Evolutionary conservation across 2,888 invertebrate species (phyloP), one percentile per base, ranked within the genome.

Genomic region (Syrphus vitripennis): DNA sequence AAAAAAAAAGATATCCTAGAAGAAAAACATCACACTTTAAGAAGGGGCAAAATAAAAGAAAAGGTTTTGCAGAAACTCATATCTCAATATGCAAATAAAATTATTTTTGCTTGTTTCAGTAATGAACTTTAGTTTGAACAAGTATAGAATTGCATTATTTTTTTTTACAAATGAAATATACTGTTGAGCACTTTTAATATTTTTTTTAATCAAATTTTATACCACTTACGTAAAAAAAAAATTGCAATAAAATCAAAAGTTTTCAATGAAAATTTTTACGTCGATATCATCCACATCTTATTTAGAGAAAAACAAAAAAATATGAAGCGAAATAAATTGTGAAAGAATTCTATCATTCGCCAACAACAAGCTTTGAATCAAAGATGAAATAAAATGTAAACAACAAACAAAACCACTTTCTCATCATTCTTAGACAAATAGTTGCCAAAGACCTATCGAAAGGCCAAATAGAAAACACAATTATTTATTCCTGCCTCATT

Each of bases 381-480:
- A 65, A 63, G 53, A 5, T 21, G 29, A 78, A 42, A 45, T 19
- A 57, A 69, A 50, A 50, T 37, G 16, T 31, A 81, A 69, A 63
- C 70, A 69, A 37, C 7, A 16, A 29, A 21, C 50, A 65, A 29
- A 61, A 74, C 61, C 55, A 81, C 69, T 59, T 69, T 61, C 45
- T 26, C 55, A 42, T 16, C 45, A 42, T 24, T n/a, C 50, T 45
- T 16, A 78, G 69, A 78, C 77, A 82, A 65, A 65, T 69, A 50
- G 76, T 70, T 82, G 86, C 86, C 82, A 86, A 86, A 81, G 37
- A 65, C 4, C 24, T 55, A 34, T 19, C 12, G 26, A 79, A 48
- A 74, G 34, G 37, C 50, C 57, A 79, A 26, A 19, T 14, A 65
- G 77, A 57, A 40, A 71, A 40, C 45, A n/a, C n/a, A n/a, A n/a